Percentiles rank a stretch among this genome's conserved stretches.
These are phyloP conservation scores for Isichthys henryi DNA, from an alignment of 2,113 vertebrate species.

Conservation along the genomic window DNA sequence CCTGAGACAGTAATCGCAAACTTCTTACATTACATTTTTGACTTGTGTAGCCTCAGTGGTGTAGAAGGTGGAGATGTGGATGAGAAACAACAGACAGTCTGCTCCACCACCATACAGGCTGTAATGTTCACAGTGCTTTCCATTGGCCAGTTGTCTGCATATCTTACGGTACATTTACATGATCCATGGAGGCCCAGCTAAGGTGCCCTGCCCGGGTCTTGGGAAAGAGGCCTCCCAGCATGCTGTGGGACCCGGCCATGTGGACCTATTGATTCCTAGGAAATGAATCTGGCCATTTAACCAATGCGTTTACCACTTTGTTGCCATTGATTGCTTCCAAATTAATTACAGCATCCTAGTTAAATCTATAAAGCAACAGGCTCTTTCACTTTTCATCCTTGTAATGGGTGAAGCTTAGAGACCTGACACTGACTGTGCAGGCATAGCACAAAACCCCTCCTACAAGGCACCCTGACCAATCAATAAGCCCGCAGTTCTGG, in stretches of 20 bases:
- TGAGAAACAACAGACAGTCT: background rate
- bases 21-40: background rate
- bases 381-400: background rate
- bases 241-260: background rate
- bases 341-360: slow-evolving; percentile 15
- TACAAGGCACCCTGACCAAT: background rate
- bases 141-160: background rate
- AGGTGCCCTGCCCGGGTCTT: background rate
- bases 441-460: background rate
- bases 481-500: background rate
- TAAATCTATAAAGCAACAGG: slow-evolving; percentile 16
- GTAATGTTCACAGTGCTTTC: background rate
- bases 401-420: slow-evolving; percentile 17
- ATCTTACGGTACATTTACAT: background rate
- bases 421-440: background rate
- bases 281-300: slow-evolving; percentile 14
- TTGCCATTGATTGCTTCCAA: slow-evolving; percentile 17
- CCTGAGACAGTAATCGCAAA: background rate
- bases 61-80: background rate
- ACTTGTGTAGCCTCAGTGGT: background rate
- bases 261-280: slow-evolving; percentile 15
- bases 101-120: background rate
- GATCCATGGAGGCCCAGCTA: background rate
- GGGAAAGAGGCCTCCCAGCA: background rate
- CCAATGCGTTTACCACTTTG: slow-evolving; percentile 14